phyloP scores from a whole-genome alignment of 2,113 vertebrate genomes.

The Xiphias gladius region DNA sequence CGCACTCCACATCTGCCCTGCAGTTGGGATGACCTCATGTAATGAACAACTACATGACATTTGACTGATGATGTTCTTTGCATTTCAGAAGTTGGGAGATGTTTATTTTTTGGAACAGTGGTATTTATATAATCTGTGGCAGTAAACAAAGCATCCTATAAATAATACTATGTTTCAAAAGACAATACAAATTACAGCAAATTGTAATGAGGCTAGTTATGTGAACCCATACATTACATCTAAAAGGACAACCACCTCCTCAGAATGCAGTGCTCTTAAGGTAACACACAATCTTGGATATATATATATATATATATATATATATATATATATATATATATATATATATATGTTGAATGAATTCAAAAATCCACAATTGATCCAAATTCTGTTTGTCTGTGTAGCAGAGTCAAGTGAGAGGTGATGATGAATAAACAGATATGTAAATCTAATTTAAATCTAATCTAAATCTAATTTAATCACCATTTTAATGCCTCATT shows the following conservation, averaged over 20 bases:
- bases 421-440: conserved; percentile 36
- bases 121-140: too few relatives aligned
- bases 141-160: not conserved
- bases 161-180: not conserved
- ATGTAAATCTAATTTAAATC: conserved; percentile 48
- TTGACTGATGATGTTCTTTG: not conserved
- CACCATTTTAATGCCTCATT: conserved; percentile 64
- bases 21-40: too few relatives aligned
- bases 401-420: conserved; percentile 1
- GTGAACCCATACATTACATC: not conserved
- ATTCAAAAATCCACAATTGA: not conserved
- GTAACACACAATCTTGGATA: not conserved
- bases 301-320: too few relatives aligned
- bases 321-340: too few relatives aligned
- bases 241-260: not conserved
- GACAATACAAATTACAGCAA: not conserved
- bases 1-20: too few relatives aligned
- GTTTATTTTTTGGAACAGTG: too few relatives aligned
- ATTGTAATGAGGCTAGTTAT: not conserved
- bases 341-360: not conserved
- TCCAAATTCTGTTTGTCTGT: not conserved
- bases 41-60: too few relatives aligned
- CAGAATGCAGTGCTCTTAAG: not conserved
- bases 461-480: conserved; percentile 30
- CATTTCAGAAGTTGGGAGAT: not conserved